Evolutionary conservation across 2,797 vertebrate genomes (phyloP).

Genomic region (Ispidina lecontei): DNA sequence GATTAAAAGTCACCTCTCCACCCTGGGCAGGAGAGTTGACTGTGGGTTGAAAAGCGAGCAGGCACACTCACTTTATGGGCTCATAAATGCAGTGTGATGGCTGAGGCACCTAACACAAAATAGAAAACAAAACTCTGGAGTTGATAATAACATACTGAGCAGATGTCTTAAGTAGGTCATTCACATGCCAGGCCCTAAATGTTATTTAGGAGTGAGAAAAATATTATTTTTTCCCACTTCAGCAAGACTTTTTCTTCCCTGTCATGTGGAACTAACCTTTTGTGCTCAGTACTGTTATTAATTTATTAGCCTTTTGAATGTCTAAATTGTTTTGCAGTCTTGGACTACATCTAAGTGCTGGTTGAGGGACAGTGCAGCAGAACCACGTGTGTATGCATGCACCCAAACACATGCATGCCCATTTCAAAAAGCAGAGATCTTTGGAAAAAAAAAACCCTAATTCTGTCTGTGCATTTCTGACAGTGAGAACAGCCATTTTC

Average conservation of each 20-base stretch:
- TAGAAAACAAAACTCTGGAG: conserved; percentile 7
- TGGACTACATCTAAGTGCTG: background rate
- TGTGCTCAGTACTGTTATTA: conserved; percentile 39
- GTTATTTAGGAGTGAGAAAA: conserved; percentile 46
- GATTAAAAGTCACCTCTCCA: background rate
- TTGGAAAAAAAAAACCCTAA: background rate
- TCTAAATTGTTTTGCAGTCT: background rate
- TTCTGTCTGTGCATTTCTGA: background rate
- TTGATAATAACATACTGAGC: conserved; percentile 8
- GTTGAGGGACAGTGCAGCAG: background rate
- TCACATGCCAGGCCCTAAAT: conserved; percentile 37
- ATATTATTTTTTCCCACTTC: conserved; percentile 42
- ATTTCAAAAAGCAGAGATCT: background rate
- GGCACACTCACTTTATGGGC: background rate
- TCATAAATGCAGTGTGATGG: background rate
- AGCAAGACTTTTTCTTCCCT: conserved; percentile 8
- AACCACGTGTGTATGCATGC: background rate
- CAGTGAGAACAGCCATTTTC: background rate
- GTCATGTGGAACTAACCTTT: conserved; percentile 50
- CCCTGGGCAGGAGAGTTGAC: background rate
- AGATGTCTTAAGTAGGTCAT: conserved; percentile 58
- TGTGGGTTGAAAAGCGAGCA: background rate
- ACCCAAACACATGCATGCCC: background rate
- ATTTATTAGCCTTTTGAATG: conserved; percentile 43
- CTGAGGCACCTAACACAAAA: background rate